Evolutionary conservation across 2,888 invertebrate genomes (phyloP).

Genomic region (Drosophila leonis): DNA sequence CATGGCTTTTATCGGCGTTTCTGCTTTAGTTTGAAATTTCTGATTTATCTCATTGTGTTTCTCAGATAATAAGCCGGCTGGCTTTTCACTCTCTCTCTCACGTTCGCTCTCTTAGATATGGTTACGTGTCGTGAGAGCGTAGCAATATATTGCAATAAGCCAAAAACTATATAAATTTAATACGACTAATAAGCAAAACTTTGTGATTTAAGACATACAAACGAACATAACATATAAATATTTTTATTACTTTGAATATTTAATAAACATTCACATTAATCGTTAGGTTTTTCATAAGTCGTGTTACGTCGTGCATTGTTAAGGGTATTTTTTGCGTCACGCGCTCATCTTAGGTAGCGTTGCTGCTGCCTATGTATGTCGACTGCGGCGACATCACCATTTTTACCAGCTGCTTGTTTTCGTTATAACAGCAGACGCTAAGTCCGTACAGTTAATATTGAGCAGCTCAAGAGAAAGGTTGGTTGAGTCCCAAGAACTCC

Average conservation of each 20-base stretch:
- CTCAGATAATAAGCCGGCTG: constrained; percentile 60
- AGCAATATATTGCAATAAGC: not conserved
- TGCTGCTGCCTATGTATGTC: constrained; percentile 25
- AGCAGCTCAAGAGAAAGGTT: constrained; percentile 78
- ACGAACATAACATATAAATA: not conserved
- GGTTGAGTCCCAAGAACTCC: constrained; percentile 41
- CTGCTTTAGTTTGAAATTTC: constrained; percentile 50
- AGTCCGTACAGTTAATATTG: constrained; percentile 80
- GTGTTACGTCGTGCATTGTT: constrained; percentile 16
- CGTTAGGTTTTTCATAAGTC: not conserved
- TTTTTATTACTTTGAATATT: too few relatives aligned
- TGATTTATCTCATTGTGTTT: constrained; percentile 40
- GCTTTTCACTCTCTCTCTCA: constrained; percentile 23
- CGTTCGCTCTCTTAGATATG: constrained; percentile 36
- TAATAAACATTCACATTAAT: not conserved
- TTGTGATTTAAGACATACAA: too few relatives aligned
- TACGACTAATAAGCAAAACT: not conserved
- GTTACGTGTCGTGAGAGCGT: constrained; percentile 39
- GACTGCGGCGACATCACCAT: constrained; percentile 16
- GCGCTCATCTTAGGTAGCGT: constrained; percentile 26
- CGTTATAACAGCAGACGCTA: constrained; percentile 45
- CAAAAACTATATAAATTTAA: not conserved
- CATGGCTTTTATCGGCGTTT: constrained; percentile 64
- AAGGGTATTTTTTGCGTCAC: constrained; percentile 28
- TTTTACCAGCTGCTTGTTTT: constrained; percentile 44